A percentile compares a stretch with the other conserved stretches of the same genome.
phyloP scores from a whole-genome alignment of 2,888 invertebrate species.

The Dichetophora obliterata region DNA sequence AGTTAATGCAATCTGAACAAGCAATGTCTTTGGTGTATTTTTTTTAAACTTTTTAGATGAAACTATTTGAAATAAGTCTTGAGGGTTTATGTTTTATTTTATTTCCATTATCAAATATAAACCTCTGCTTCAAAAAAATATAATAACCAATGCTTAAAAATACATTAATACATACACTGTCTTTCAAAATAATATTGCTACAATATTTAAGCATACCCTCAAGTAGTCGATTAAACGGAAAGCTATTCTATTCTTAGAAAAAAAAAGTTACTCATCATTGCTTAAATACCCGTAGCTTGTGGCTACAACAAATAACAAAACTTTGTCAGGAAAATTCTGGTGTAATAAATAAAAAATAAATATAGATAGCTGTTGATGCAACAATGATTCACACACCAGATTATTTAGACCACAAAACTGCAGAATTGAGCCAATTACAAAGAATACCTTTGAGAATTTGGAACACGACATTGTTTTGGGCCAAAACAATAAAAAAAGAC shows the following conservation, averaged over 20 bases:
- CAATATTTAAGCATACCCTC: too few species aligned
- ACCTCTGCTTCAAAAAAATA: too few species aligned
- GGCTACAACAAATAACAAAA: not conserved
- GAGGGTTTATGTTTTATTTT: too few species aligned
- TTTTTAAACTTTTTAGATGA: too few species aligned
- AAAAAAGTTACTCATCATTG: not conserved
- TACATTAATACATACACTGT: too few species aligned
- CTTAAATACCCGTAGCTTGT: not conserved
- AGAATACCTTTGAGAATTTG: not conserved
- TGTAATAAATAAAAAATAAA: not conserved
- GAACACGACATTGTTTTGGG: not conserved
- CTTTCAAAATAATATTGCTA: too few species aligned
- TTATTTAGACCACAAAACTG: not conserved
- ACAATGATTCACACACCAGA: conserved; percentile 5
- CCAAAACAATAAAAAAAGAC: not conserved
- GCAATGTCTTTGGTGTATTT: too few species aligned
- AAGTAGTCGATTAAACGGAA: too few species aligned
- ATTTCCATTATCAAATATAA: too few species aligned
- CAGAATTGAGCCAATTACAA: not conserved
- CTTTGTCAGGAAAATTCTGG: not conserved
- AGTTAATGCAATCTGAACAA: too few species aligned
- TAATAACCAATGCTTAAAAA: too few species aligned
- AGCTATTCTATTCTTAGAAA: not conserved
- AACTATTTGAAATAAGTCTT: too few species aligned
- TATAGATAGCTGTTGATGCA: not conserved